phyloP scores from a whole-genome alignment of 2,797 vertebrate genomes.

The Anguilla obscura region DNA sequence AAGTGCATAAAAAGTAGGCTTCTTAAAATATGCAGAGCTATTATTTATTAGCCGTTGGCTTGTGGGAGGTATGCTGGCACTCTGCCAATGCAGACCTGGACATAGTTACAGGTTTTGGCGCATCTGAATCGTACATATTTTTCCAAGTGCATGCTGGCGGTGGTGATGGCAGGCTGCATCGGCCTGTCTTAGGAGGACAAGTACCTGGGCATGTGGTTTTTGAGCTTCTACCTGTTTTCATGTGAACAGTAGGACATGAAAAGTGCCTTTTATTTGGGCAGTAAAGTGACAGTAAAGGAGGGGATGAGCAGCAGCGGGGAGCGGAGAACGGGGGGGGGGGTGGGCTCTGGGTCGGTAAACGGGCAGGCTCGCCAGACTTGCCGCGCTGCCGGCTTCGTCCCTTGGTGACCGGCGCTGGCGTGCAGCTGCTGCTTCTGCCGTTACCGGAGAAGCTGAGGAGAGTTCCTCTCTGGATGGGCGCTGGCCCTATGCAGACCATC shows the following conservation, averaged over 20 bases:
- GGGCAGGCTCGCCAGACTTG: neutral
- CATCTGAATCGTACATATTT: too few relatives aligned
- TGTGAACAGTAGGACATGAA: neutral
- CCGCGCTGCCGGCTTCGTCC: neutral
- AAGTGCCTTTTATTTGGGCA: neutral
- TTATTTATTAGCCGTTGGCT: neutral
- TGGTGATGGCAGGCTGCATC: too few relatives aligned
- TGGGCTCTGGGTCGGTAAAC: neutral
- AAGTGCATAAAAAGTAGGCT: neutral
- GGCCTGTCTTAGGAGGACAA: neutral
- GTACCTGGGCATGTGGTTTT: neutral
- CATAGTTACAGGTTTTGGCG: too few relatives aligned
- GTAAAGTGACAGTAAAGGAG: neutral
- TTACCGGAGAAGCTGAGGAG: neutral
- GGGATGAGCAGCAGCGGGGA: too few relatives aligned
- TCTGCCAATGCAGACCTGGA: neutral
- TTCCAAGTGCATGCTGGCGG: too few relatives aligned
- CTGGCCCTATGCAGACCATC: neutral
- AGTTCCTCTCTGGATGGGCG: neutral
- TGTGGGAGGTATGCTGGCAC: neutral
- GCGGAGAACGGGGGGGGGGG: neutral
- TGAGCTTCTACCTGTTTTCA: neutral
- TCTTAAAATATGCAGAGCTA: neutral
- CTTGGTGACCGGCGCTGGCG: neutral
- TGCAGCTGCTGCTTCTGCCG: neutral